These are phyloP conservation scores for Australoheros scitulus DNA, from an alignment of 2,113 vertebrate genomes.

Conservation along the genomic window DNA sequence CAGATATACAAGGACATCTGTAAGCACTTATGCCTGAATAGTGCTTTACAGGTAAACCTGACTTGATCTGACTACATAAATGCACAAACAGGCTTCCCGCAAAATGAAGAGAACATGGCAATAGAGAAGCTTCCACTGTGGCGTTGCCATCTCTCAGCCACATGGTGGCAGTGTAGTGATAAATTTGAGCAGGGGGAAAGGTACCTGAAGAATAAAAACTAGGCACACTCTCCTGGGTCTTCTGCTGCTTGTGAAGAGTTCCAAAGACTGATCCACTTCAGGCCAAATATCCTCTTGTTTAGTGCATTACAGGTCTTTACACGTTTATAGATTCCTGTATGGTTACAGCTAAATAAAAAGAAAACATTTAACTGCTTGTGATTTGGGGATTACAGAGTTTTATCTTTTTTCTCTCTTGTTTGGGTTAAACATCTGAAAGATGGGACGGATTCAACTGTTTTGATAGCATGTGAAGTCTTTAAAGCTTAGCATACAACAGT, in stretches of 20 bases:
- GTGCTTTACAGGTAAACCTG: background rate
- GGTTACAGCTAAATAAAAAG: background rate
- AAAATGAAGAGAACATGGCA: background rate
- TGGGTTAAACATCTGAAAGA: background rate
- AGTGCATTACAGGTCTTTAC: background rate
- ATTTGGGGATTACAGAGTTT: background rate
- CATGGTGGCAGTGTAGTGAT: constrained; percentile 28
- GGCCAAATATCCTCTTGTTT: background rate
- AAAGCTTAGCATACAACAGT: background rate
- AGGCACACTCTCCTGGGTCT: background rate
- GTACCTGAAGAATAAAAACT: fast-evolving
- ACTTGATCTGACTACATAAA: background rate
- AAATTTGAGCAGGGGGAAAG: background rate
- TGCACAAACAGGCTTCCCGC: background rate
- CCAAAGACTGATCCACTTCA: background rate
- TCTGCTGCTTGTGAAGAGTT: fast-evolving
- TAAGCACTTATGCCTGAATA: background rate
- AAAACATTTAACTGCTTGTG: background rate
- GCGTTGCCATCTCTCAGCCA: constrained; percentile 12
- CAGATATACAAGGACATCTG: background rate
- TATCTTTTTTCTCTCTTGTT: background rate
- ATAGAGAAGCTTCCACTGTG: background rate
- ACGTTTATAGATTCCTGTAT: fast-evolving
- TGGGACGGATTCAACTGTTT: background rate
- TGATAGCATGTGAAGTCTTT: background rate